Percentiles rank a stretch among this genome's conserved stretches.
These are phyloP conservation scores for Achatina immaculata DNA, from an alignment of 1,140 invertebrate genomes.

Conservation along the genomic window DNA sequence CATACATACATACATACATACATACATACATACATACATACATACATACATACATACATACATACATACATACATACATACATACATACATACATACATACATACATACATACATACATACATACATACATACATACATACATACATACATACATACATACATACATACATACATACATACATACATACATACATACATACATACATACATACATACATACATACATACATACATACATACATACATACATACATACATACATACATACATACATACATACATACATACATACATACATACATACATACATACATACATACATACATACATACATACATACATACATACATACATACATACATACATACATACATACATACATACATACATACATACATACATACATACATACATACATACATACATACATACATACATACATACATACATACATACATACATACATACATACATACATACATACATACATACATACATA, in stretches of 20 bases:
- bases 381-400: conserved; percentile 23
- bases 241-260: too few species aligned
- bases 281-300: background rate
- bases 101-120: background rate
- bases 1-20: conserved; percentile 26
- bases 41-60: too few species aligned
- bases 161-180: conserved; percentile 30
- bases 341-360: conserved; percentile 30
- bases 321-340: conserved; percentile 7
- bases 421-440: too few species aligned
- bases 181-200: conserved; percentile 26
- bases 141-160: conserved; percentile 7
- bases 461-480: background rate
- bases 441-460: too few species aligned
- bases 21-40: conserved; percentile 23
- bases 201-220: conserved; percentile 23
- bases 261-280: too few species aligned
- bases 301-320: background rate
- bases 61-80: too few species aligned
- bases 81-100: too few species aligned
- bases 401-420: too few species aligned
- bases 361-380: conserved; percentile 26
- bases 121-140: background rate
- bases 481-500: background rate
- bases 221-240: too few species aligned